phyloP scores from a whole-genome alignment of 1,140 invertebrate genomes.

The Archivesica marissinica region DNA sequence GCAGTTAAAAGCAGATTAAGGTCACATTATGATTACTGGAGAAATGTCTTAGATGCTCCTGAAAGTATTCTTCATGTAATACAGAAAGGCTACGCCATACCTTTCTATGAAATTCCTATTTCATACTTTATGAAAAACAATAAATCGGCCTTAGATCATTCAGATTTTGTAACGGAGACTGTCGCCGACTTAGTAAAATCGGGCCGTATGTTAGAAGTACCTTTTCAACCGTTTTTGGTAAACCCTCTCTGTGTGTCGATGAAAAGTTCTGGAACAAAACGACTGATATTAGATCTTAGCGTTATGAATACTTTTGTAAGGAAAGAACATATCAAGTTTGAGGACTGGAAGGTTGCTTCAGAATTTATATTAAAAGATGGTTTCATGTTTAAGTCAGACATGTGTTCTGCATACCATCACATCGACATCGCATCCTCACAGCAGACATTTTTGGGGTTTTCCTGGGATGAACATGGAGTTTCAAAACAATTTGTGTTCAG shows the following conservation, averaged over 20 bases:
- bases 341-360: not conserved
- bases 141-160: conserved; percentile 3
- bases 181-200: conserved; percentile 5
- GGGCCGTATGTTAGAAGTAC: conserved; percentile 8
- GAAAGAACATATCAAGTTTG: not conserved
- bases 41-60: not conserved
- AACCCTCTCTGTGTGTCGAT: conserved; percentile 11
- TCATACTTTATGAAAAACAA: conserved; percentile 26
- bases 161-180: not conserved
- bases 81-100: conserved; percentile 20
- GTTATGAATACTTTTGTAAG: not conserved
- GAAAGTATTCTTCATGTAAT: conserved; percentile 19
- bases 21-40: not conserved
- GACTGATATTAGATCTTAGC: conserved; percentile 54
- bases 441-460: conserved; percentile 22
- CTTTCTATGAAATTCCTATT: conserved; percentile 10
- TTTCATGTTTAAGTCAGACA: no score
- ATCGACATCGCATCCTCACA: no score
- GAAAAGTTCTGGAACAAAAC: conserved; percentile 37
- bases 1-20: conserved; percentile 2
- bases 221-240: conserved; percentile 15
- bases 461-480: not conserved
- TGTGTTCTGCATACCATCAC: no score
- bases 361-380: not conserved
- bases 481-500: not conserved